These are phyloP conservation scores for Sminthurinus signatus DNA, from an alignment of 1,140 invertebrate species.

Conservation along the genomic window DNA sequence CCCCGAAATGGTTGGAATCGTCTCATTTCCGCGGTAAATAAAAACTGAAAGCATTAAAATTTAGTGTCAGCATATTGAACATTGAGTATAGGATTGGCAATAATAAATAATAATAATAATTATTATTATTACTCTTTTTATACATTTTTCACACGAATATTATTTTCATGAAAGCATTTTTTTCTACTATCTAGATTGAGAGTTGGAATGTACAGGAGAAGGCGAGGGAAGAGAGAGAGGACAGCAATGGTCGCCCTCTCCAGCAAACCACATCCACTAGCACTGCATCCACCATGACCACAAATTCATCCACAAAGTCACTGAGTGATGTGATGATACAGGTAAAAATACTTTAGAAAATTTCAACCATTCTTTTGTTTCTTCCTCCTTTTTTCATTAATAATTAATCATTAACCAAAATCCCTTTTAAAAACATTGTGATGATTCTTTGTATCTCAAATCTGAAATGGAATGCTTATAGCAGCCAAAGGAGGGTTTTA, in stretches of 20 bases:
- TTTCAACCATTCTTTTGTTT: background rate
- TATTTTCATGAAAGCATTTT: too few species aligned
- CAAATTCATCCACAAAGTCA: slow-evolving; percentile 16
- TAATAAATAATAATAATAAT: too few species aligned
- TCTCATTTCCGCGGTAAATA: slow-evolving; percentile 32
- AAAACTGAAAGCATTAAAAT: too few species aligned
- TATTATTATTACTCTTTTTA: too few species aligned
- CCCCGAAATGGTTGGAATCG: slow-evolving; percentile 34
- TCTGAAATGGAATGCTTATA: too few species aligned
- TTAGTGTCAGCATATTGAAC: too few species aligned
- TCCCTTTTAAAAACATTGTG: too few species aligned
- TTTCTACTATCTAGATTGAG: slow-evolving; percentile 21
- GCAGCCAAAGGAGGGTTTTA: too few species aligned
- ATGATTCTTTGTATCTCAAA: too few species aligned
- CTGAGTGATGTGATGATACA: slow-evolving; percentile 36
- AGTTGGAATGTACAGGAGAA: slow-evolving; percentile 16
- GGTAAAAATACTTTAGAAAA: slow-evolving; percentile 6
- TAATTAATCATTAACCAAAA: background rate
- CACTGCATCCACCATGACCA: slow-evolving; percentile 9
- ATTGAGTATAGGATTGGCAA: too few species aligned
- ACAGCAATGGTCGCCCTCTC: background rate
- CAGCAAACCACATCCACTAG: background rate
- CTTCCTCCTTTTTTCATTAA: background rate
- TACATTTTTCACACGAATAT: too few species aligned
- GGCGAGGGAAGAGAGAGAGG: too few species aligned